Evolutionary conservation across 2,113 vertebrate species (phyloP).

Genomic region (Gnathonemus longibarbis): DNA sequence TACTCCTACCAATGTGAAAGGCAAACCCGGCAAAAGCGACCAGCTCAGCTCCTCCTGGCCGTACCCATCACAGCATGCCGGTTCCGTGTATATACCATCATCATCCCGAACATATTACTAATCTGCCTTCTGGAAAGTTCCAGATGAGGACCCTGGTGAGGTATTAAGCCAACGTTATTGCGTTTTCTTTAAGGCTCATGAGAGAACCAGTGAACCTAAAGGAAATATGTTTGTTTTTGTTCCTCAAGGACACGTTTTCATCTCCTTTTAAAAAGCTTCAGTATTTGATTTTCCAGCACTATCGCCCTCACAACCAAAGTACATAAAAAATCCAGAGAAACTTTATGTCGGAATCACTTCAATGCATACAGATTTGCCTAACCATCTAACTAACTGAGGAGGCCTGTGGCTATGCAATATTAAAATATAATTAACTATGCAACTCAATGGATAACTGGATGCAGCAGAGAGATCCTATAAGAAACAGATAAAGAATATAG

Average conservation of each 20-base stretch:
- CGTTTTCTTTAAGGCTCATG: neutral
- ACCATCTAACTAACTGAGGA: neutral
- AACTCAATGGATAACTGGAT: neutral
- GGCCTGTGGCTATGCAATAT: neutral
- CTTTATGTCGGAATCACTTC: neutral
- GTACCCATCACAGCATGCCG: neutral
- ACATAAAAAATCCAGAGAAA: neutral
- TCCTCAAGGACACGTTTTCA: neutral
- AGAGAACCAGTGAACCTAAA: neutral
- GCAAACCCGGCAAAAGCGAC: neutral
- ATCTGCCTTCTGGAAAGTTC: constrained; percentile 7
- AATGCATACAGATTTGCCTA: neutral
- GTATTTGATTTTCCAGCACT: neutral
- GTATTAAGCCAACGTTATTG: neutral
- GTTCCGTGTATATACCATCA: neutral
- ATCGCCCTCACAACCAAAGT: neutral
- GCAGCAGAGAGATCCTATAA: neutral
- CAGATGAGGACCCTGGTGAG: neutral
- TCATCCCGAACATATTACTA: neutral
- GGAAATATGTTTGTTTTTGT: neutral
- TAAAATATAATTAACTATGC: neutral
- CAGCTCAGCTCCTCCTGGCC: neutral
- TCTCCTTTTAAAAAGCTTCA: neutral
- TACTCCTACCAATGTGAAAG: neutral
- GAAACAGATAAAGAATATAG: neutral